Percentiles rank a stretch among this genome's conserved stretches.
phyloP scores from a whole-genome alignment of 2,797 vertebrate species.

The Cynopterus sphinx region DNA sequence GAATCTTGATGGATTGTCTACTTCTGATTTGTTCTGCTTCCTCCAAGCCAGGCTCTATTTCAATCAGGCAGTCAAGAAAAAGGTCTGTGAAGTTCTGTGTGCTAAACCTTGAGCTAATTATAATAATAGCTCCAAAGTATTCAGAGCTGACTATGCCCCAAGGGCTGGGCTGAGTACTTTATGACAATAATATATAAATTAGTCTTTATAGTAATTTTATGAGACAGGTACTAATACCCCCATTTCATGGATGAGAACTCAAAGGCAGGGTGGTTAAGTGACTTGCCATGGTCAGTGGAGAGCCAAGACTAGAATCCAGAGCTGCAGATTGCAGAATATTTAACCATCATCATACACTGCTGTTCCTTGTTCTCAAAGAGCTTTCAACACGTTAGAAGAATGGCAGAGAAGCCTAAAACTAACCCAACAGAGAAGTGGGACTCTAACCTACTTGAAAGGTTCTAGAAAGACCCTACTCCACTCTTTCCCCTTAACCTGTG shows the following conservation, averaged over 20 bases:
- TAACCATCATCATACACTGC: neutral
- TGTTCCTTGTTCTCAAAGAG: neutral
- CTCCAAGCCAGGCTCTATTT: neutral
- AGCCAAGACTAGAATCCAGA: neutral
- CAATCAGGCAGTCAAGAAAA: neutral
- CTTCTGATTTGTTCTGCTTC: neutral
- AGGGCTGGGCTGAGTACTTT: neutral
- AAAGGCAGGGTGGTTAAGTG: neutral
- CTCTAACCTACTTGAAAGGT: neutral
- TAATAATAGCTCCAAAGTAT: neutral
- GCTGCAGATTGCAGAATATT: neutral
- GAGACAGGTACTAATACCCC: neutral
- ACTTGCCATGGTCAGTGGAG: neutral
- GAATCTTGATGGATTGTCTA: neutral
- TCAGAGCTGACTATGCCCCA: neutral
- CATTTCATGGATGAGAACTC: neutral
- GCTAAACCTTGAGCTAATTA: neutral
- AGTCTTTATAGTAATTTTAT: neutral
- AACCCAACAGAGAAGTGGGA: neutral
- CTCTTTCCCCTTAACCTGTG: neutral
- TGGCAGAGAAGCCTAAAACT: neutral
- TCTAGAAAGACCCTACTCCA: neutral
- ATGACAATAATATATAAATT: neutral
- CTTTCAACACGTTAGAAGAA: neutral
- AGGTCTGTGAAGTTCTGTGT: neutral